phyloP scores from a whole-genome alignment of 2,888 invertebrate species.

The Agriopis aurantiaria region DNA sequence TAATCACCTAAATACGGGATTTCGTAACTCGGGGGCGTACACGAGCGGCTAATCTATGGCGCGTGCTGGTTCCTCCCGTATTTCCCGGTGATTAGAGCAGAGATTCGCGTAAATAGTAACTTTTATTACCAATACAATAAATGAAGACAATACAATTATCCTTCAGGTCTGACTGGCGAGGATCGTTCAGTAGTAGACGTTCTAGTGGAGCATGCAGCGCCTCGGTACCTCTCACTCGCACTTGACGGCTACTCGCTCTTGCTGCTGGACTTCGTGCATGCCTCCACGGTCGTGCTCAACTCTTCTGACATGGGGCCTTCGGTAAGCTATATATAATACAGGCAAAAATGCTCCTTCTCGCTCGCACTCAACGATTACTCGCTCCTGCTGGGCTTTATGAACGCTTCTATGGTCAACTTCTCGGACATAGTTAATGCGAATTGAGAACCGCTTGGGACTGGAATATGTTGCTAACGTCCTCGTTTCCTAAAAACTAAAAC shows the following conservation, averaged over 20 bases:
- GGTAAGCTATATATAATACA: conserved; percentile 55
- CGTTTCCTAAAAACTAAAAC: too few species aligned
- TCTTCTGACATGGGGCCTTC: conserved; percentile 90
- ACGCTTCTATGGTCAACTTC: conserved; percentile 95
- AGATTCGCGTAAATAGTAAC: too few species aligned
- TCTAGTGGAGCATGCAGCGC: conserved; percentile 93
- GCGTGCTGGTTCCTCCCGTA: too few species aligned
- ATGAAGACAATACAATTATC: background rate
- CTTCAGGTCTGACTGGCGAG: conserved; percentile 87
- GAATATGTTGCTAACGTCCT: too few species aligned
- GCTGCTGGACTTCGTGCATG: conserved; percentile 95
- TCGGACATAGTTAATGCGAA: conserved; percentile 86
- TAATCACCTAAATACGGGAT: too few species aligned
- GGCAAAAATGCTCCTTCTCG: conserved; percentile 84
- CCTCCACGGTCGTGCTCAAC: conserved; percentile 94
- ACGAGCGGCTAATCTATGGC: too few species aligned
- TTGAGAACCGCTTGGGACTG: too few species aligned
- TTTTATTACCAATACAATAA: background rate
- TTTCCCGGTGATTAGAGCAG: too few species aligned
- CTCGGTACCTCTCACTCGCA: conserved; percentile 94
- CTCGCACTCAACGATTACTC: conserved; percentile 95
- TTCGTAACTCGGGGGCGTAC: background rate
- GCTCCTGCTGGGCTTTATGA: conserved; percentile 94
- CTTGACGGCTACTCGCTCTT: conserved; percentile 96
- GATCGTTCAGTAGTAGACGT: conserved; percentile 93